Conservation (phyloP, 2,888 invertebrate genomes). For the Stenichneumon culpator region DNA sequence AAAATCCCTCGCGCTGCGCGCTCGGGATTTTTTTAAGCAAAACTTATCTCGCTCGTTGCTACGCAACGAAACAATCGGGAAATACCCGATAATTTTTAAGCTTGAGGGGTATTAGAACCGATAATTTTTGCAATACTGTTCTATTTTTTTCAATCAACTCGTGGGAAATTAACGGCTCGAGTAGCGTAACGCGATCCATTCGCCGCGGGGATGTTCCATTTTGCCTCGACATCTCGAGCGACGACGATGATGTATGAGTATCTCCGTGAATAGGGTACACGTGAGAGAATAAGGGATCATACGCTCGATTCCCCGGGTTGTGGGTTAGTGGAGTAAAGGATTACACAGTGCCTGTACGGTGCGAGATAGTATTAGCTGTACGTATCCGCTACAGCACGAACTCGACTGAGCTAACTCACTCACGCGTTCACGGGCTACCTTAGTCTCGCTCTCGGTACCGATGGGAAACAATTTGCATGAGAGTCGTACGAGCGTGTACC, state of each 20-base stretch:
- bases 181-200: background rate
- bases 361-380: constrained; percentile 29
- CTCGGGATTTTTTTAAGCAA: too few relatives aligned
- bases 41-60: too few relatives aligned
- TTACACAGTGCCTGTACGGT: constrained; percentile 22
- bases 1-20: too few relatives aligned
- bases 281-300: constrained; percentile 44
- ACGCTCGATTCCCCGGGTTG: background rate
- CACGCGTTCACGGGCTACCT: constrained; percentile 5
- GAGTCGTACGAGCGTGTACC: constrained; percentile 53
- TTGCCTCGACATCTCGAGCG: background rate
- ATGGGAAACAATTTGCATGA: constrained; percentile 71
- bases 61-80: too few relatives aligned
- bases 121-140: background rate
- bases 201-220: background rate
- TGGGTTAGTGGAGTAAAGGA: constrained; percentile 41
- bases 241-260: constrained; percentile 40
- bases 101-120: too few relatives aligned
- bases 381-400: constrained; percentile 35
- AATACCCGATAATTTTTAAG: too few relatives aligned
- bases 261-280: constrained; percentile 21
- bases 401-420: constrained; percentile 8
- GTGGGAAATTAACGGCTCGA: background rate
- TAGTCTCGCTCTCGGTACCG: constrained; percentile 35
- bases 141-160: background rate